These are phyloP conservation scores for Glyphotaelius pellucidus DNA, from an alignment of 2,888 invertebrate species.

Conservation along the genomic window DNA sequence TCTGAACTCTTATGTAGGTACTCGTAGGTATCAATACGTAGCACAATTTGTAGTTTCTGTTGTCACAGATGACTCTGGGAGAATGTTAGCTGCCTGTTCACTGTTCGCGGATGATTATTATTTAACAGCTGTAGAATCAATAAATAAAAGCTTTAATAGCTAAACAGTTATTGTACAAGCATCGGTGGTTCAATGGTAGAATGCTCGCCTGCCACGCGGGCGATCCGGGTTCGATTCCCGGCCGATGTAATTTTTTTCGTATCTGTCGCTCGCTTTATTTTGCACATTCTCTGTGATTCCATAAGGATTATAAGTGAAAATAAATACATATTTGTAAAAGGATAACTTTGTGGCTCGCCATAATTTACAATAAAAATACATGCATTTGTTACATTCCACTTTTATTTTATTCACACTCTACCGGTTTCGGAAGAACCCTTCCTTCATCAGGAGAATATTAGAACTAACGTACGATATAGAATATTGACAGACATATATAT, in stretches of 20 bases:
- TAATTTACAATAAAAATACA: no score
- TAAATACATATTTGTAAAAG: no score
- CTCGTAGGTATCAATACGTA: not conserved
- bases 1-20: not conserved
- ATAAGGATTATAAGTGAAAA: not conserved
- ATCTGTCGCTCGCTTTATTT: not conserved
- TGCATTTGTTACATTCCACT: no score
- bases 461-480: no score
- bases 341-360: no score
- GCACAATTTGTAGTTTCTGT: no score
- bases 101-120: not conserved
- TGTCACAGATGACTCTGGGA: not conserved
- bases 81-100: not conserved
- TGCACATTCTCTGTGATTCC: not conserved
- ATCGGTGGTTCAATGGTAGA: conserved; percentile 78
- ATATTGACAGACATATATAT: no score
- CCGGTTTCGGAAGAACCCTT: no score
- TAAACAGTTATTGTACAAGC: conserved; percentile 67
- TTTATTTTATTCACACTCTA: no score
- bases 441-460: no score
- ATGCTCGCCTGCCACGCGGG: conserved; percentile 78
- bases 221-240: conserved; percentile 79
- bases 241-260: conserved; percentile 70
- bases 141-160: not conserved
- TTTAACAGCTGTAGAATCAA: not conserved